These are phyloP conservation scores for Scleropages formosus DNA, from an alignment of 2,797 vertebrate genomes.

Conservation along the genomic window DNA sequence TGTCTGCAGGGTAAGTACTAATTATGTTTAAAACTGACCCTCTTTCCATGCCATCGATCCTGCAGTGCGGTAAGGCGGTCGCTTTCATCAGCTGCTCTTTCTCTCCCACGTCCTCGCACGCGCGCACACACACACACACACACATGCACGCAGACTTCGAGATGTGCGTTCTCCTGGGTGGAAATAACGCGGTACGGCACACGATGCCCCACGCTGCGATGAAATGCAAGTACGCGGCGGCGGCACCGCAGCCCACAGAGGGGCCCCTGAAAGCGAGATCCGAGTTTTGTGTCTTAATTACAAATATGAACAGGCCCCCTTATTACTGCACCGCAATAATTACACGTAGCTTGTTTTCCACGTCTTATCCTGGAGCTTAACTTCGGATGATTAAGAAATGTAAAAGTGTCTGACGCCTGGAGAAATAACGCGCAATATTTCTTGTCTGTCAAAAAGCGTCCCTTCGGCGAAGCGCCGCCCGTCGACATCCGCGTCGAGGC, in stretches of 20 bases:
- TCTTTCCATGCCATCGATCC: too few species aligned
- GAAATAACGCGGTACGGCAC: not conserved
- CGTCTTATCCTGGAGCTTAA: constrained; percentile 43
- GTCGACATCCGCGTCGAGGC: constrained; percentile 6
- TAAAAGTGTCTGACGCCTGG: constrained; percentile 45
- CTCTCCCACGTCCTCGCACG: not conserved
- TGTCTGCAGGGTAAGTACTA: too few species aligned
- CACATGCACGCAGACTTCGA: constrained; percentile 22
- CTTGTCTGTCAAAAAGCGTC: constrained; percentile 41
- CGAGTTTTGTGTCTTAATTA: constrained; percentile 51
- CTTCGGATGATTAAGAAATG: constrained; percentile 48
- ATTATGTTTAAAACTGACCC: too few species aligned
- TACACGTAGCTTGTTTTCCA: constrained; percentile 42
- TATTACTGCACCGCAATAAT: constrained; percentile 49
- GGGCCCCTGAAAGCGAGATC: constrained; percentile 41
- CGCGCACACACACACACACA: constrained; percentile 13
- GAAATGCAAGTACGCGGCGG: constrained; percentile 10
- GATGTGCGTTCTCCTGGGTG: not conserved
- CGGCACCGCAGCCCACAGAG: constrained; percentile 32
- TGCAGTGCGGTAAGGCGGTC: not conserved
- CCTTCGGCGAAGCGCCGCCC: constrained; percentile 43
- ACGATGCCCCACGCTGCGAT: constrained; percentile 21
- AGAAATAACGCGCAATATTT: constrained; percentile 45
- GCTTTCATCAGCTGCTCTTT: constrained; percentile 7
- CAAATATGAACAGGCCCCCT: constrained; percentile 44